Conservation (phyloP, 2,888 invertebrate genomes). For the Drosophila cyrtoloma region DNA sequence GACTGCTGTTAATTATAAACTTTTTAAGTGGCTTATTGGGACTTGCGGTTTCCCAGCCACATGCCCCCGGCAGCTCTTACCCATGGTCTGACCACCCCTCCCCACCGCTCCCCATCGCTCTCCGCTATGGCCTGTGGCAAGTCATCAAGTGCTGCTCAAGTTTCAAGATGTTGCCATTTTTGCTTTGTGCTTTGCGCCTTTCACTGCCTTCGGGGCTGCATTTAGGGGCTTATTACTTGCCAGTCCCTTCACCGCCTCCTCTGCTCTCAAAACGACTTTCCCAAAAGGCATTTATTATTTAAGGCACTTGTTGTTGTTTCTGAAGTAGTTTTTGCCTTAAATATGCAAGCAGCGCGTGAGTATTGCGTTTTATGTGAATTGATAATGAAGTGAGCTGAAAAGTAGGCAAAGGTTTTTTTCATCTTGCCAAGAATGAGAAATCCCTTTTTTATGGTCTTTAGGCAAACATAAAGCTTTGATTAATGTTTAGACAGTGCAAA, state of each 20-base stretch:
- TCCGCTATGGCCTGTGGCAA: slow-evolving; percentile 41
- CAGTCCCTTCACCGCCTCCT: background rate
- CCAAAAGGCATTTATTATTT: slow-evolving; percentile 62
- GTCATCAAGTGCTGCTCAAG: slow-evolving; percentile 69
- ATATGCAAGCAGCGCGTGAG: slow-evolving; percentile 36
- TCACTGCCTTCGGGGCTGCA: slow-evolving; percentile 35
- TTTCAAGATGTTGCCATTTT: slow-evolving; percentile 71
- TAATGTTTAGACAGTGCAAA: slow-evolving; percentile 61
- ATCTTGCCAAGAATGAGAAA: background rate
- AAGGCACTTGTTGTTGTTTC: slow-evolving; percentile 38
- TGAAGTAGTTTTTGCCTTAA: slow-evolving; percentile 53
- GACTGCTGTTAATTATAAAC: slow-evolving; percentile 77
- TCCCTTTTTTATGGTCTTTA: slow-evolving; percentile 60
- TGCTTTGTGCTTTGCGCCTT: slow-evolving; percentile 29
- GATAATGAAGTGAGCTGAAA: slow-evolving; percentile 62
- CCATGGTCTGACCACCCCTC: background rate
- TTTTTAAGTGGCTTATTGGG: slow-evolving; percentile 80
- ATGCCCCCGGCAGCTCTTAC: background rate
- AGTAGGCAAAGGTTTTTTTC: slow-evolving; percentile 61
- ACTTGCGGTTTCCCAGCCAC: slow-evolving; percentile 57
- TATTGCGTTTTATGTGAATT: slow-evolving; percentile 58
- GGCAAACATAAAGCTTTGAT: slow-evolving; percentile 65
- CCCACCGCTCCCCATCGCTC: too few species aligned
- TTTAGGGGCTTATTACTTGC: slow-evolving; percentile 25
- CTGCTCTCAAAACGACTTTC: background rate